Evolutionary conservation across 2,888 invertebrate genomes (phyloP).

Genomic region (Physocephala rufipes): DNA sequence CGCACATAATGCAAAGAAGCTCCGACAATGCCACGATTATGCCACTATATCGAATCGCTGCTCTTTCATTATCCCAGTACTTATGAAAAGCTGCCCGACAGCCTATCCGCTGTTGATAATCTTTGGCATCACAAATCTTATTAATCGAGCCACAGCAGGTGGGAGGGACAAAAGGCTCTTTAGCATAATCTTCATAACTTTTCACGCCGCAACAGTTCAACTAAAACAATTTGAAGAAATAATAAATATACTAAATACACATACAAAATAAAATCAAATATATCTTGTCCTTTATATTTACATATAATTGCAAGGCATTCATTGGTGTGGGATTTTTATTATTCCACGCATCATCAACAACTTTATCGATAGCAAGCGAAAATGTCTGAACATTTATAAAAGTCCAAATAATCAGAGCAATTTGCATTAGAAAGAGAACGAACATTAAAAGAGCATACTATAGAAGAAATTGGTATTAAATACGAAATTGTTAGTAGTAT

Average conservation of each 20-base stretch:
- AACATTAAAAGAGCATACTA: slow-evolving; percentile 80
- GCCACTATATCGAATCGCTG: slow-evolving; percentile 72
- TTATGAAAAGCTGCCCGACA: slow-evolving; percentile 62
- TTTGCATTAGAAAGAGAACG: slow-evolving; percentile 76
- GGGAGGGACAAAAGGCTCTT: slow-evolving; percentile 48
- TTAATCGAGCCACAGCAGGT: slow-evolving; percentile 57
- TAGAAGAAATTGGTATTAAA: too few species aligned
- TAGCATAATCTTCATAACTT: slow-evolving; percentile 46
- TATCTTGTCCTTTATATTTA: slow-evolving; percentile 50
- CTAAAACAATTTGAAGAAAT: slow-evolving; percentile 38
- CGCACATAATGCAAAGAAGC: slow-evolving; percentile 80
- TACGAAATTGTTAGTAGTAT: too few species aligned
- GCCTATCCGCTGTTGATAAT: slow-evolving; percentile 46
- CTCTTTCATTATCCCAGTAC: slow-evolving; percentile 56
- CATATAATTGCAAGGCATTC: slow-evolving; percentile 56
- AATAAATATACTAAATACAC: neutral
- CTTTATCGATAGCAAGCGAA: slow-evolving; percentile 67
- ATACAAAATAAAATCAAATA: neutral
- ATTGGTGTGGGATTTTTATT: slow-evolving; percentile 53
- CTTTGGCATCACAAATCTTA: slow-evolving; percentile 43
- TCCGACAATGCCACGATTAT: slow-evolving; percentile 76
- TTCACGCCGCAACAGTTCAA: slow-evolving; percentile 59
- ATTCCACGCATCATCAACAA: slow-evolving; percentile 66
- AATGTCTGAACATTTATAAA: slow-evolving; percentile 72
- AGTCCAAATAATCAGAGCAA: slow-evolving; percentile 75